Conservation (phyloP, 2,113 vertebrate species). For the Globicephala melas region DNA sequence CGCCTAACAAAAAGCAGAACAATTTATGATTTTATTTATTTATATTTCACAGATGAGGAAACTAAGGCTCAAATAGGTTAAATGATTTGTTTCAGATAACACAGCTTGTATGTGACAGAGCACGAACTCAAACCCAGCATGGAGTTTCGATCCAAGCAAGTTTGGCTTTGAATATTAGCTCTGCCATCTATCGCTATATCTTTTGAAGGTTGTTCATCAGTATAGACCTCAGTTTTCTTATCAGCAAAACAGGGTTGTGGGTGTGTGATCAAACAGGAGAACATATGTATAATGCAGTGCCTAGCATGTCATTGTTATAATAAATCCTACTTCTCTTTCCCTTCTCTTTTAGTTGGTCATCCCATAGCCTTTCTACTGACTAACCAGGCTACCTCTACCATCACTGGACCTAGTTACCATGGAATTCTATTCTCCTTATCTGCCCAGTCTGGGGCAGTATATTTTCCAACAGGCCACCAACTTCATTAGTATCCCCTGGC, state of each 20-base stretch:
- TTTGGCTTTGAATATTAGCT: not conserved
- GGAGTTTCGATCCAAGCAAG: not conserved
- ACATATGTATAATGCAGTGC: rapidly evolving
- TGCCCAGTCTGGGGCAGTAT: not conserved
- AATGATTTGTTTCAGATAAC: not conserved
- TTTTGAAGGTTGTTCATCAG: not conserved
- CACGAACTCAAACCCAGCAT: not conserved
- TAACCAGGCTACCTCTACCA: not conserved
- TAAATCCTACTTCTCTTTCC: not conserved
- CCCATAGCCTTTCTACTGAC: not conserved
- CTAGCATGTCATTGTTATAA: not conserved
- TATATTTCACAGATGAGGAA: not conserved
- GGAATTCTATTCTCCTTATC: not conserved
- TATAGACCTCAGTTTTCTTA: not conserved
- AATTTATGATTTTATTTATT: not conserved
- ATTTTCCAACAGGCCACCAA: not conserved
- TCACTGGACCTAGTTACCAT: not conserved
- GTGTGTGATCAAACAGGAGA: not conserved
- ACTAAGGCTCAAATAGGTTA: not conserved
- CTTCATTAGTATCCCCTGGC: not conserved
- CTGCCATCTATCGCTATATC: not conserved
- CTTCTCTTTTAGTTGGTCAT: not conserved
- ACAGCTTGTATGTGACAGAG: not conserved
- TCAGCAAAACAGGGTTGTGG: not conserved
- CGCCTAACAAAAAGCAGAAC: not conserved